These are phyloP conservation scores for Crenuchus spilurus DNA, from an alignment of 2,797 vertebrate species.

Conservation along the genomic window DNA sequence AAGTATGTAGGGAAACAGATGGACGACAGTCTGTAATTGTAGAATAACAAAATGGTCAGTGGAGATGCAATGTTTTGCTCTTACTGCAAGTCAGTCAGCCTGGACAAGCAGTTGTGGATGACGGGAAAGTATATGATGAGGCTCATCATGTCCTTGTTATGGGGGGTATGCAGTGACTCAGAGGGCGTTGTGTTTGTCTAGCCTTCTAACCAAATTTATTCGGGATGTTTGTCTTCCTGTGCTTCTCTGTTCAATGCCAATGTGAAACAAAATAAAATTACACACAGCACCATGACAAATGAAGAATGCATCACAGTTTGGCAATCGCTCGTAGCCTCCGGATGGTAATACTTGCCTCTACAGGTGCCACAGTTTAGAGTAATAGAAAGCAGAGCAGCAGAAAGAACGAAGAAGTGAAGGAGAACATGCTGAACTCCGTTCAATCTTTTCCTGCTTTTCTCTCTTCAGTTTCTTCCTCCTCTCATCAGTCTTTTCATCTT, in stretches of 20 bases:
- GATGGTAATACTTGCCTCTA: constrained; percentile 68
- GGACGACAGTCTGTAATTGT: too few species aligned
- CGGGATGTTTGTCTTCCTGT: constrained; percentile 71
- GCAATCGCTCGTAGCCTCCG: constrained; percentile 68
- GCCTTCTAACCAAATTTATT: constrained; percentile 60
- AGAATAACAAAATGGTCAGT: too few species aligned
- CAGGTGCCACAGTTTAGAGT: constrained; percentile 71
- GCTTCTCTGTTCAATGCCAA: constrained; percentile 66
- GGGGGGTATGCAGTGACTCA: constrained; percentile 55
- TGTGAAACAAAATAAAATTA: constrained; percentile 72
- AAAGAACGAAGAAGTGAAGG: constrained; percentile 26
- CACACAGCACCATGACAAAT: constrained; percentile 68
- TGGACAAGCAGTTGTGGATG: background rate
- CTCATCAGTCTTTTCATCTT: too few species aligned
- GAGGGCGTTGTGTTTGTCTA: constrained; percentile 41
- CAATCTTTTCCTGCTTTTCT: background rate
- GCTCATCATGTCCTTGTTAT: constrained; percentile 38
- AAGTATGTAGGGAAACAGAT: too few species aligned
- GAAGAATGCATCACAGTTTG: constrained; percentile 73
- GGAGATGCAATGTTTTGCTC: too few species aligned
- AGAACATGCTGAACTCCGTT: background rate
- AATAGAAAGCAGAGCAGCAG: constrained; percentile 68
- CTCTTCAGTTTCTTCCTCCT: background rate
- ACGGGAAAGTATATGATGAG: constrained; percentile 25
- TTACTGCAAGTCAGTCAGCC: too few species aligned